These are phyloP conservation scores for Nicator chloris DNA, from an alignment of 2,113 vertebrate genomes.

Conservation along the genomic window DNA sequence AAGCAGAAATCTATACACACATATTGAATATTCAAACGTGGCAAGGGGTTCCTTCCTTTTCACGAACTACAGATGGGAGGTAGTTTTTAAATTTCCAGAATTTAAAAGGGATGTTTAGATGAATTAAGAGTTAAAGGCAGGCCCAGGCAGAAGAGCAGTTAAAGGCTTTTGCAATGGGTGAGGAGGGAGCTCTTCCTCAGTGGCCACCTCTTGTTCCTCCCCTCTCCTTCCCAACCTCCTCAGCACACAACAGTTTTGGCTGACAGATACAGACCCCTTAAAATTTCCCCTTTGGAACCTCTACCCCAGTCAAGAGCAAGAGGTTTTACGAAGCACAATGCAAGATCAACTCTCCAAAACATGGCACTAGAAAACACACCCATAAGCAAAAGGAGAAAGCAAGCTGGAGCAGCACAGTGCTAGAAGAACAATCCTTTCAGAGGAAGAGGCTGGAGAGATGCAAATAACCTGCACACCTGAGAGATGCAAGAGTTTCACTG, in stretches of 20 bases:
- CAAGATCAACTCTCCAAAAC: neutral
- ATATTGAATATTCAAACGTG: neutral
- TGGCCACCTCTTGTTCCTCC: neutral
- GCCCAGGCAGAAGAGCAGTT: neutral
- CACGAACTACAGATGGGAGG: neutral
- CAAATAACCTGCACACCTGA: neutral
- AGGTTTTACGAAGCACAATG: neutral
- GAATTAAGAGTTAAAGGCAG: neutral
- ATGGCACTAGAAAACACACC: neutral
- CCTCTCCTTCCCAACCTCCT: neutral
- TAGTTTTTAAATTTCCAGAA: neutral
- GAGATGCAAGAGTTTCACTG: neutral
- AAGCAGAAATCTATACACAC: neutral
- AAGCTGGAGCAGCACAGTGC: neutral
- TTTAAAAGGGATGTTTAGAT: neutral
- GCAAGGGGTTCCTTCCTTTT: neutral
- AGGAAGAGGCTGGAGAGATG: neutral
- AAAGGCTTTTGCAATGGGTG: neutral
- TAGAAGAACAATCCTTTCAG: neutral
- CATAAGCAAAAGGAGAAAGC: neutral
- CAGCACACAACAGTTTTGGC: neutral
- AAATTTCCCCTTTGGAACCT: neutral
- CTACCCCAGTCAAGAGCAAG: neutral
- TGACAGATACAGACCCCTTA: neutral
- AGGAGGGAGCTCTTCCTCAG: neutral